phyloP scores from a whole-genome alignment of 2,113 vertebrate species.

The Urocynchramus pylzowi region DNA sequence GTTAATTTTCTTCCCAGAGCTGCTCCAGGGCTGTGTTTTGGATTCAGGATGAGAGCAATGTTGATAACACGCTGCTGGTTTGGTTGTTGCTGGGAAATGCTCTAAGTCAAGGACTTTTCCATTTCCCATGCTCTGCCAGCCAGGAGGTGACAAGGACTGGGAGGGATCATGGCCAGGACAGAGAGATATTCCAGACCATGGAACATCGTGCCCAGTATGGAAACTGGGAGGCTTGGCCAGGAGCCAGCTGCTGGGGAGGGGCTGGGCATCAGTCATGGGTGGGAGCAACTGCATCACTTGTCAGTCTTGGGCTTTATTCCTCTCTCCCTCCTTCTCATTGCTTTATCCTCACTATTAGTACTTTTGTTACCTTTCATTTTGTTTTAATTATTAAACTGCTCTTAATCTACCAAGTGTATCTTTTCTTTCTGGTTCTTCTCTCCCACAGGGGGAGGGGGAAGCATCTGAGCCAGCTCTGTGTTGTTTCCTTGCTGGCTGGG shows the following conservation, averaged over 20 bases:
- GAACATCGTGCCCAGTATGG: background rate
- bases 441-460: background rate
- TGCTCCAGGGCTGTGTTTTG: background rate
- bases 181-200: background rate
- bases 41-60: background rate
- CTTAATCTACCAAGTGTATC: background rate
- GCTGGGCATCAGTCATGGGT: accelerated
- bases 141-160: background rate
- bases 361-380: background rate
- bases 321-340: background rate
- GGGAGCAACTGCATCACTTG: background rate
- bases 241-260: background rate
- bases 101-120: background rate
- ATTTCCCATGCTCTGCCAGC: background rate
- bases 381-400: background rate
- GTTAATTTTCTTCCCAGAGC: background rate
- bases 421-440: background rate
- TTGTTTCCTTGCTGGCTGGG: background rate
- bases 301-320: background rate
- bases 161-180: background rate
- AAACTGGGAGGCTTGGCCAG: background rate
- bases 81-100: background rate
- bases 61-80: background rate
- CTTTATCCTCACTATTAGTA: background rate
- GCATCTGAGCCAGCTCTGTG: background rate